phyloP scores from a whole-genome alignment of 2,113 vertebrate genomes.

The Cinclus cinclus region DNA sequence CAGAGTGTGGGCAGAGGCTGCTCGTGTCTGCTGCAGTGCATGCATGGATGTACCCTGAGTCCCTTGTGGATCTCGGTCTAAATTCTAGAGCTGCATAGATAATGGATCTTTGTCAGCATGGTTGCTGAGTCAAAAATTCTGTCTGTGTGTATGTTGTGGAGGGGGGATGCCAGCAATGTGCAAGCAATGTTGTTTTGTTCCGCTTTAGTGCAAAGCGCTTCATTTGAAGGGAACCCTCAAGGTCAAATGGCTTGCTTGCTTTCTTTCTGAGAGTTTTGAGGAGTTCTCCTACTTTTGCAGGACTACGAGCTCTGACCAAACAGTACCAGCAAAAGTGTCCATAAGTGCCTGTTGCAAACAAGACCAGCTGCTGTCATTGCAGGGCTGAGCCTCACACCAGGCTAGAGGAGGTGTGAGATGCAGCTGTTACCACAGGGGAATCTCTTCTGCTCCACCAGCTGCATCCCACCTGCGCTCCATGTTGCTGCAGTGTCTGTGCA shows the following conservation, averaged over 20 bases:
- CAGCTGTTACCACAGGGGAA: fast-evolving
- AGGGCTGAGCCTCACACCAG: neutral
- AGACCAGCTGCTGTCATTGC: neutral
- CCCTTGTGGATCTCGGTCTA: neutral
- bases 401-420: neutral
- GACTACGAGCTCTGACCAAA: neutral
- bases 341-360: neutral
- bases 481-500: neutral
- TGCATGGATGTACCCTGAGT: neutral
- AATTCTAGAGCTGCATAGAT: constrained; percentile 31
- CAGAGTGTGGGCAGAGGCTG: constrained; percentile 1
- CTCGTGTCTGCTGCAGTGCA: neutral
- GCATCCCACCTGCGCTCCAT: neutral
- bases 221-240: neutral
- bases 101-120: neutral
- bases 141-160: neutral
- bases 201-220: neutral
- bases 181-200: neutral
- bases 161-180: neutral
- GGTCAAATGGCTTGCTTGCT: neutral
- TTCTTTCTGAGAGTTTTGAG: neutral
- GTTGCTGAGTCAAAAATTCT: neutral
- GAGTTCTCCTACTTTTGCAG: neutral
- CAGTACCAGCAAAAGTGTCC: neutral
- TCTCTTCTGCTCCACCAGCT: neutral